Conservation (phyloP, 2,797 vertebrate genomes). For the Euthynnus affinis region DNA sequence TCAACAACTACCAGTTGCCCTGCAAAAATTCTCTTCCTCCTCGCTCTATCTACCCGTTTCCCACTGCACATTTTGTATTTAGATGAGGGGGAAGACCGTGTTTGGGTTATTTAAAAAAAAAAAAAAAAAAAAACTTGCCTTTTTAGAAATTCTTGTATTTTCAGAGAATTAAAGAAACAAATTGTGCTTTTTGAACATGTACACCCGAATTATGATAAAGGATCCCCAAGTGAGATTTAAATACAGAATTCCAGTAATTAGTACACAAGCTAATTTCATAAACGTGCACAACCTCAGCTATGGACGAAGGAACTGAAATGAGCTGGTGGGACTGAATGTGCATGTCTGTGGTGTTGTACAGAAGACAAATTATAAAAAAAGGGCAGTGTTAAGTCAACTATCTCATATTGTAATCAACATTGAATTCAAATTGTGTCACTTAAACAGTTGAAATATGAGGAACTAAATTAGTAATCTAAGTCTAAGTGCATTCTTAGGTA, state of each 20-base stretch:
- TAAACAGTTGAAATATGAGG: not conserved
- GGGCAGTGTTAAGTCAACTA: not conserved
- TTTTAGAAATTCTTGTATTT: constrained; percentile 1
- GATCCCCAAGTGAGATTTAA: constrained; percentile 1
- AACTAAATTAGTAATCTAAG: not conserved
- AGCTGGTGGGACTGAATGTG: not conserved
- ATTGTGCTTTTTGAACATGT: not conserved
- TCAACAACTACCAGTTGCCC: constrained; percentile 33
- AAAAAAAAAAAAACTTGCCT: not conserved
- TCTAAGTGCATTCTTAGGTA: constrained; percentile 18
- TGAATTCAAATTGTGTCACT: not conserved
- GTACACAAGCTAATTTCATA: not conserved
- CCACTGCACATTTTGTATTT: constrained; percentile 17
- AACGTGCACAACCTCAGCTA: constrained; percentile 8
- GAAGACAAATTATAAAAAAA: too few species aligned
- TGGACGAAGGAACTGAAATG: not conserved
- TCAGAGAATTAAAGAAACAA: too few species aligned
- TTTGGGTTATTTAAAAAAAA: not conserved
- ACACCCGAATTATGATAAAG: not conserved
- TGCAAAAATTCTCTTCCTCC: constrained; percentile 11
- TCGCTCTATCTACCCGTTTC: constrained; percentile 19
- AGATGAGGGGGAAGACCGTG: not conserved
- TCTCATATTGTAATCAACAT: constrained; percentile 1
- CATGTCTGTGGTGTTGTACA: not conserved
- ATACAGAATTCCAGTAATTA: not conserved